Base-by-base conservation (phyloP, 2,888 invertebrate species). In the Lepidocyrtoides sp. region DNA sequence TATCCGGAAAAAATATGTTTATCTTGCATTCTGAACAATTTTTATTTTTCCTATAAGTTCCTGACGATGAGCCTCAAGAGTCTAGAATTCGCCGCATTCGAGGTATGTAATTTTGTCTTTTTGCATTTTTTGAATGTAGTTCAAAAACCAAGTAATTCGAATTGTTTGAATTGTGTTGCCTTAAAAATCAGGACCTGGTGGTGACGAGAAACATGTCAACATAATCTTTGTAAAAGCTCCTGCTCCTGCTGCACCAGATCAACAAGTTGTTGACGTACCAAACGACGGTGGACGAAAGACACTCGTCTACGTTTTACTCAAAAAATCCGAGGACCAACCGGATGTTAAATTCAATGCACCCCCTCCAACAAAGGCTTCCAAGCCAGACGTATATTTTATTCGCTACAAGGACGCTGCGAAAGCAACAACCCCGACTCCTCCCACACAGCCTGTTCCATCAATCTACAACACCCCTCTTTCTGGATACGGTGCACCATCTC, bases 221-320 rank as follows among this genome's bases (percentile, higher is more conserved):
- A 89, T 91, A 5, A 72, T 91, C 2, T 91, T 91, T 41, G 85
- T 91, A 3, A 91, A 91, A 51, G 91, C 89, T 17, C 91, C 91
- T 10, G 88, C 91, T 4, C 91, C 91, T 12, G 87, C 91, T 12
- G 91, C 91, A 14, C 88, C 91, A 48, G 91, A 91, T 66, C 91
- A 91, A 63, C 91, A 91, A 23, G 75, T 91, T 12, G 91, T 91
- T 7, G 91, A 91, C 23, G 32, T 86, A 17, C 86, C 69, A 57
- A 91, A 91, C 26, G 91, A 91, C 29, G 91, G 87, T 12, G 91
- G 87, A 51, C 41, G 83, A 12, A 82, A 91, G 41, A 87, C 91
- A 1, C n/a, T 91, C 29, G 87, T 91, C 32, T 91, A 91, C 54
- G 91, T 91, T 0, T 32, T 91, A 0, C 87, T 91, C 44, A 91